These are phyloP conservation scores for Ectemnius cavifrons DNA, from an alignment of 2,888 invertebrate species.

Conservation along the genomic window DNA sequence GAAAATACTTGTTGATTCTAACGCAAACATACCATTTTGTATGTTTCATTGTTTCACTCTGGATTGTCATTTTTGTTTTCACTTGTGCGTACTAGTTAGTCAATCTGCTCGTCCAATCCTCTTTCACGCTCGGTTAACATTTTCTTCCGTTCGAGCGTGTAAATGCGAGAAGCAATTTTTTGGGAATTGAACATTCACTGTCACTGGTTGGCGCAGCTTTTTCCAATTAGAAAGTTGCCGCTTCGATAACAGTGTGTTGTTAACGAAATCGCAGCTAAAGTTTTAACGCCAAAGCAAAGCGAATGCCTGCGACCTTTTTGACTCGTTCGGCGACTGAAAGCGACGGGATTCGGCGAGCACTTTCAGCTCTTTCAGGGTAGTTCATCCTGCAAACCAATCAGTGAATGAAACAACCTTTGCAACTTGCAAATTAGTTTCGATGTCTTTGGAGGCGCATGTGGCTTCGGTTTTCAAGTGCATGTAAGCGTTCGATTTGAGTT, in stretches of 20 bases:
- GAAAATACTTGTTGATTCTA: too few relatives aligned
- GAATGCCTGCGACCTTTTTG: background rate
- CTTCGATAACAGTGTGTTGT: background rate
- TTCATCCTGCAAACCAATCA: background rate
- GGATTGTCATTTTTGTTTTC: too few relatives aligned
- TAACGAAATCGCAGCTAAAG: background rate
- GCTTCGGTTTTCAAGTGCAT: background rate
- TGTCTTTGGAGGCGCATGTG: background rate
- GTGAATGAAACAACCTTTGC: background rate
- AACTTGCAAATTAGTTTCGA: conserved; percentile 2
- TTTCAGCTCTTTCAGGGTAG: background rate
- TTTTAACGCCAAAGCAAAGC: background rate
- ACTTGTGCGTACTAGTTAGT: too few relatives aligned
- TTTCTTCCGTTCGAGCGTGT: too few relatives aligned
- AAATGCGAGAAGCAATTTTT: too few relatives aligned
- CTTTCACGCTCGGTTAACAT: too few relatives aligned
- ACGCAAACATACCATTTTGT: too few relatives aligned
- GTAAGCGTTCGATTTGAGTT: background rate
- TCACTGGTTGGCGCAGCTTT: background rate
- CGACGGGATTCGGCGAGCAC: too few relatives aligned
- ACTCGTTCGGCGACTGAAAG: background rate
- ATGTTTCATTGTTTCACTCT: too few relatives aligned
- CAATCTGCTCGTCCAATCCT: too few relatives aligned
- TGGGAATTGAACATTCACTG: background rate
- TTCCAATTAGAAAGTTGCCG: background rate